phyloP scores from a whole-genome alignment of 2,888 invertebrate species.

The Toxonevra muliebris region DNA sequence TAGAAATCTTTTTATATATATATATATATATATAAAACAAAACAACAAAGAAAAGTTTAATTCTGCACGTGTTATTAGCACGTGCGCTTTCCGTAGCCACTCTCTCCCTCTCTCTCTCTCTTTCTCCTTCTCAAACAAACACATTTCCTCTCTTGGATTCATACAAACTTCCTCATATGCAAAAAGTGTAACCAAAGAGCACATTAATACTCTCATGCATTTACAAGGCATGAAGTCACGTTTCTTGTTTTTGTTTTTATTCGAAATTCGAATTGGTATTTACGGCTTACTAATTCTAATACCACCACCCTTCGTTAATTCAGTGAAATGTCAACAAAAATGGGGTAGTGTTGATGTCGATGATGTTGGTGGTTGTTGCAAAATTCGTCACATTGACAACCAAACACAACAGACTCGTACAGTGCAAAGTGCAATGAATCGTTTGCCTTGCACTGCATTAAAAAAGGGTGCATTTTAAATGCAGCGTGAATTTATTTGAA shows the following conservation, averaged over 20 bases:
- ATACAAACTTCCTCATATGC: too few relatives aligned
- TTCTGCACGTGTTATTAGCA: too few relatives aligned
- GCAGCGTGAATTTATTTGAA: not conserved
- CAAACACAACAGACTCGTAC: not conserved
- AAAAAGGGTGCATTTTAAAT: not conserved
- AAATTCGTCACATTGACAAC: slow-evolving; percentile 12
- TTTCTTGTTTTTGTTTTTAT: slow-evolving; percentile 2
- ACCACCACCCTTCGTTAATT: not conserved
- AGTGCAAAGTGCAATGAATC: slow-evolving; percentile 14
- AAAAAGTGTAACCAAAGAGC: too few relatives aligned
- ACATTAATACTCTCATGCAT: not conserved
- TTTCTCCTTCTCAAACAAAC: too few relatives aligned
- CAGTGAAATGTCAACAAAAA: not conserved
- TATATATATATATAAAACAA: too few relatives aligned
- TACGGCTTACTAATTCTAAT: slow-evolving; percentile 8
- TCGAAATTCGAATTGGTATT: slow-evolving; percentile 20
- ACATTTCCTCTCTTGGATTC: too few relatives aligned
- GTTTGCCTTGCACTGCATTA: not conserved
- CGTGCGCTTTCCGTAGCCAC: too few relatives aligned
- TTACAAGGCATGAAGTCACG: slow-evolving; percentile 8
- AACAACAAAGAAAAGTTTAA: too few relatives aligned
- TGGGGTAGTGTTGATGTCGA: not conserved
- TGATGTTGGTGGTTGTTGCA: slow-evolving; percentile 12
- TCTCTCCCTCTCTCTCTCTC: too few relatives aligned
- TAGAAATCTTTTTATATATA: too few relatives aligned